These are phyloP conservation scores for Rhea americana DNA, from an alignment of 2,113 vertebrate genomes.

Conservation along the genomic window DNA sequence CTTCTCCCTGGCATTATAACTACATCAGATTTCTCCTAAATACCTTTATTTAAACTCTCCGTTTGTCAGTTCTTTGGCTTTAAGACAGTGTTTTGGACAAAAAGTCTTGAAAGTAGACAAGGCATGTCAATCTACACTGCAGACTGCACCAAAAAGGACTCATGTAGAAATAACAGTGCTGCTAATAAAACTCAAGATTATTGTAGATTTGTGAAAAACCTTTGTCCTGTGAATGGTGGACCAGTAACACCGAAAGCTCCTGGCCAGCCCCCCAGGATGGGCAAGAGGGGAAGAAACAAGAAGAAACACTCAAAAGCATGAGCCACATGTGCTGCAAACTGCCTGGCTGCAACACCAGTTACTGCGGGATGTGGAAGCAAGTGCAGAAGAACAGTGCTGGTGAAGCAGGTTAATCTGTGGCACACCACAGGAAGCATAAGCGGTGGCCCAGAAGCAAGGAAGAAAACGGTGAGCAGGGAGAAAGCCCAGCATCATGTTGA, in stretches of 20 bases:
- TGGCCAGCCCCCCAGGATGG: neutral
- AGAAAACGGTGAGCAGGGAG: neutral
- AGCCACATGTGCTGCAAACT: neutral
- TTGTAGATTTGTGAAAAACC: neutral
- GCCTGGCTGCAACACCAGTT: neutral
- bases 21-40: neutral
- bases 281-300: neutral
- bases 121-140: neutral
- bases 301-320: neutral
- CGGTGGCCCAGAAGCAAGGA: neutral
- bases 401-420: neutral
- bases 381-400: neutral
- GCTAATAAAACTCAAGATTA: neutral
- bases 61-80: neutral
- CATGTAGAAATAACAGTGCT: neutral
- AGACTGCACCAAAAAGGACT: neutral
- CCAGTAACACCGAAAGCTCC: neutral
- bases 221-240: neutral
- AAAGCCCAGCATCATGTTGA: neutral
- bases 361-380: neutral
- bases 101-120: neutral
- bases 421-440: rapidly evolving
- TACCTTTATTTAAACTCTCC: neutral
- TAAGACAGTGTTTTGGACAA: neutral
- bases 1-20: neutral